Conservation (phyloP, 37 sponge, comb jelly and placozoan species). For the Petrosia ficiformis region DNA sequence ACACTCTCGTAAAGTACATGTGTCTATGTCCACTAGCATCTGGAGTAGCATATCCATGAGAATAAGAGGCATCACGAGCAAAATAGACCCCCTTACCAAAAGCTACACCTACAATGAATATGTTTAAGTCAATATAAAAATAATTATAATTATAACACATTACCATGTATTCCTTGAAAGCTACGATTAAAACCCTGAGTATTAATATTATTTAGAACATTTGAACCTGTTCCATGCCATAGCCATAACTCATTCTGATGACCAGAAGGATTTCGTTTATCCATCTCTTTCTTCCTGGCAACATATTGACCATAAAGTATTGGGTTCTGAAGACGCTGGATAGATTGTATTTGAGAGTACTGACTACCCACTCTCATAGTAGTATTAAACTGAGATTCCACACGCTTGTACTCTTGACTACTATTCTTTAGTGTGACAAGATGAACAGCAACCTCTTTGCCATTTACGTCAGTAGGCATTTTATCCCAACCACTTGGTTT, state of each 20-base stretch:
- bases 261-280: slow-evolving; percentile 36
- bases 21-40: slow-evolving; percentile 25
- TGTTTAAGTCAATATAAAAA: neutral
- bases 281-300: slow-evolving; percentile 51
- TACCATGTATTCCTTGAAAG: slow-evolving; percentile 18
- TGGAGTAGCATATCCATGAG: slow-evolving; percentile 23
- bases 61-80: slow-evolving; percentile 25
- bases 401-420: slow-evolving; percentile 31
- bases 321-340: slow-evolving; percentile 67
- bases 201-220: slow-evolving; percentile 4
- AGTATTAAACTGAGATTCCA: slow-evolving; percentile 13
- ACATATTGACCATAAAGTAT: slow-evolving; percentile 40
- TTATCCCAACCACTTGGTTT: slow-evolving; percentile 27
- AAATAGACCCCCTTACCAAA: slow-evolving; percentile 48
- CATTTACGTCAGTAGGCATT: slow-evolving; percentile 38
- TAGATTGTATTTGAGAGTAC: slow-evolving; percentile 30
- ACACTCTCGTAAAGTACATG: slow-evolving; percentile 36
- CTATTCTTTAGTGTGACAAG: slow-evolving; percentile 16
- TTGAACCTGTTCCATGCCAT: slow-evolving; percentile 56
- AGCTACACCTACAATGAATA: slow-evolving; percentile 16
- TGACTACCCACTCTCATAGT: slow-evolving; percentile 8
- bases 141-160: neutral
- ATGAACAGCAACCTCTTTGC: slow-evolving; percentile 17
- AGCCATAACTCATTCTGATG: slow-evolving; percentile 38
- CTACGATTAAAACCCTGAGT: slow-evolving; percentile 15